Evolutionary conservation across 2,797 vertebrate species (phyloP).

Genomic region (Liparis tanakae): DNA sequence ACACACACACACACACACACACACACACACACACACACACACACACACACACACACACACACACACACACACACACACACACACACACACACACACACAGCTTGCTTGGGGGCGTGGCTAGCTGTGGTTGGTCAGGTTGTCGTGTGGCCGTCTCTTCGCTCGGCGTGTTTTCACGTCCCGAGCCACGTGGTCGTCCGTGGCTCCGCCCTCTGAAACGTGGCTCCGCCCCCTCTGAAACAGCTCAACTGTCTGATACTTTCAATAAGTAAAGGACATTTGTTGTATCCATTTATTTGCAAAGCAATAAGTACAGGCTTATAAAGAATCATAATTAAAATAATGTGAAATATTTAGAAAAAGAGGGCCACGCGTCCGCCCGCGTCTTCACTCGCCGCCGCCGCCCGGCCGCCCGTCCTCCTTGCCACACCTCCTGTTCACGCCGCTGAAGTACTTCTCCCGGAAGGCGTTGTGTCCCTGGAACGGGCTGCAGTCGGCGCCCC

Average conservation of each 20-base stretch:
- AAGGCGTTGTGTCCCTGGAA: slow-evolving; percentile 97
- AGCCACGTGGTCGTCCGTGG: no score
- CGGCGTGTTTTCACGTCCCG: not conserved
- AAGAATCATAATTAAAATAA: slow-evolving; percentile 37
- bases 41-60: no score
- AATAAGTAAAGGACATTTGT: not conserved
- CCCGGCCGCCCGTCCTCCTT: slow-evolving; percentile 76
- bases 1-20: no score
- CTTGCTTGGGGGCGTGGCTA: not conserved
- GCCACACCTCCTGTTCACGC: slow-evolving; percentile 89
- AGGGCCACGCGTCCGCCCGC: no score
- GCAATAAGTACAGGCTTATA: slow-evolving; percentile 36
- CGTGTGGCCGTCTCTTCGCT: not conserved
- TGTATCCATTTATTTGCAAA: slow-evolving; percentile 64
- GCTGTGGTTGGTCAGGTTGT: no score
- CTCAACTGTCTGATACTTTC: not conserved
- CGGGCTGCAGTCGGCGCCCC: slow-evolving; percentile 81
- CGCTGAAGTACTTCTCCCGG: slow-evolving; percentile 98
- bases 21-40: no score
- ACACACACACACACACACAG: no score
- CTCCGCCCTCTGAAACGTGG: no score
- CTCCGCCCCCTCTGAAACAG: no score
- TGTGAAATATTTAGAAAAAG: slow-evolving; percentile 39
- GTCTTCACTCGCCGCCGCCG: slow-evolving; percentile 30
- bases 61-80: no score